Base-by-base conservation (phyloP, 1,140 invertebrate genomes). In the Agrypnia vestita region DNA sequence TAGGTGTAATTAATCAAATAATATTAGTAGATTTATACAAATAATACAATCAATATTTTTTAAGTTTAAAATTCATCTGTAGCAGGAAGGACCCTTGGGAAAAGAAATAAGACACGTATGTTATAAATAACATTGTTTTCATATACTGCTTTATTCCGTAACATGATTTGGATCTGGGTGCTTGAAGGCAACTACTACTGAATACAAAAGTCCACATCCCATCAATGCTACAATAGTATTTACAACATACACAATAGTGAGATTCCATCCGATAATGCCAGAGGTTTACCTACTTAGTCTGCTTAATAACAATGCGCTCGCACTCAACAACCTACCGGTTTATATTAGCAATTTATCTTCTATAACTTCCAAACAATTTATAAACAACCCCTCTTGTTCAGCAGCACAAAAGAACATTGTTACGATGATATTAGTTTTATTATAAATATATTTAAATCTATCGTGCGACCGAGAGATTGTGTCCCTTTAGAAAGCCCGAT, bases 111-210 rank as follows among this genome's bases (percentile, higher is more conserved):
- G 56, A 74, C 51, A 44, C 49, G 8, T 11, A 8, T 53, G n/a
- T 69, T 74, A 79, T 79, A 79, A 79, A 79, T 79, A 79, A 79
- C 77, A 79, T 79, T 79, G 53, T 79, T 61, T 79, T 79, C 21
- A 79, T 79, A 79, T 79, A 79, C 77, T 62, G 69, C 67, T 79
- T 79, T 74, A 79, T 79, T 79, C 56, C 73, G 53, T 79, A 79
- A 79, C 77, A 74, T 74, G 69, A 17, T 59, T 13, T 17, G 49
- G 64, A 51, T 67, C 44, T 15, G 17, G 17, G 35, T 59, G 43
- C 43, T 53, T 53, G n/a, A 43, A n/a, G 62, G n/a, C 64, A 56
- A 74, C 77, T 46, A 35, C 25, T 35, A 44, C 47, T 51, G 44
- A 64, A 79, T 79, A 79, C 69, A 73, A 79, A 79, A 79, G 21